Evolutionary conservation across 2,113 vertebrate species (phyloP), one percentile per base, ranked within the genome.

Genomic region (Hyperoodon ampullatus): DNA sequence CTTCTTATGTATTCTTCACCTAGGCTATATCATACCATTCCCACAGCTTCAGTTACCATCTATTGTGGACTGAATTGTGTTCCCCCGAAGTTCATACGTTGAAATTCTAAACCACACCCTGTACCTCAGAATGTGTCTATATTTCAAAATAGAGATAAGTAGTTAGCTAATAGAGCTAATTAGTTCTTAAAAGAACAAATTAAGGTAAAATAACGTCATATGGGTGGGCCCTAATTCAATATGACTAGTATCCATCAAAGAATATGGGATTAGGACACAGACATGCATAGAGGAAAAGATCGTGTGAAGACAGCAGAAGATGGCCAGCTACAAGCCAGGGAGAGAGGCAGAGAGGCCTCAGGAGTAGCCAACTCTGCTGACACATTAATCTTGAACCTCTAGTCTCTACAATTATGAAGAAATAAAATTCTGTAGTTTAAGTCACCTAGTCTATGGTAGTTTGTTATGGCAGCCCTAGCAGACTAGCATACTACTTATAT

Each of bases 311-410:
- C 8, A 58, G 4, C 21, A 70, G 3, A 47, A 87, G 3, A 86
- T 2, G 6, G 7, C 0, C 4, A 71, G 4, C 5, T 66, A 2
- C 4, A 39, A 70, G 2, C 15, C 30, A 35, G 42, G 1, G 3
- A 42, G 35, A 87, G 55, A 65, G 12, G 50, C 15, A 16, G 50
- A 53, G 53, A 18, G 15, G 15, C 53, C 53, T 53, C 53, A 53
- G 15, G 53, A 53, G 15, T 53, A 53, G 18, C 53, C 15, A 53
- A 53, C 15, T 53, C 53, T 53, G 53, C 15, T 53, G 53, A 18
- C 53, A 53, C 15, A 53, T 53, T 53, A 53, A 53, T 53, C 53
- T 53, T 53, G 53, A 2, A 61, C 35, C 35, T 94, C 30, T 42
- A 33, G 7, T 3, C 23, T 87, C 55, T 44, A 28, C 18, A 68